Conservation (phyloP, 1,140 invertebrate species). For the Temnothorax curvispinosus region DNA sequence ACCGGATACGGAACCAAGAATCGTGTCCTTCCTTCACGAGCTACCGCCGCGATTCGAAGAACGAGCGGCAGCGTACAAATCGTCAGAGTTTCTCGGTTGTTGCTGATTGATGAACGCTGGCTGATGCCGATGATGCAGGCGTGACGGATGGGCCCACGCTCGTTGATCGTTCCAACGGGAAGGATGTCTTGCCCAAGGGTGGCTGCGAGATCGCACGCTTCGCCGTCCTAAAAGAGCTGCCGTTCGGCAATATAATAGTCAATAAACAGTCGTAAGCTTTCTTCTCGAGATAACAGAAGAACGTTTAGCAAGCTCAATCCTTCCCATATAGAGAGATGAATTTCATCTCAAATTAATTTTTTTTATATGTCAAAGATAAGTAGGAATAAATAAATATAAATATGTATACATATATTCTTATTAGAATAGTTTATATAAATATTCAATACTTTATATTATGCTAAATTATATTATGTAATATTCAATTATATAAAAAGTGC, state of each 20-base stretch:
- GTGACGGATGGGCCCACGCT: constrained; percentile 78
- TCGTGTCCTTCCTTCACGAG: constrained; percentile 31
- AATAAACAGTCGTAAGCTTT: not conserved
- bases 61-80: constrained; percentile 83
- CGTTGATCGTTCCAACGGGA: constrained; percentile 80
- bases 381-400: not conserved
- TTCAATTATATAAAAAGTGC: not conserved
- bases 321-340: not conserved
- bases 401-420: not conserved
- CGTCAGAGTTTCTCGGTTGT: constrained; percentile 84
- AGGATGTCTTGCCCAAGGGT: constrained; percentile 62
- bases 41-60: constrained; percentile 82
- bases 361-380: not conserved
- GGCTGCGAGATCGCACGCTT: constrained; percentile 83
- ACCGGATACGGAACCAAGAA: constrained; percentile 26
- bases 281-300: not conserved
- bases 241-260: not conserved
- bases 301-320: not conserved
- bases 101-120: constrained; percentile 71
- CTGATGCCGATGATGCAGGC: constrained; percentile 67
- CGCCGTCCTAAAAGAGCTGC: constrained; percentile 82
- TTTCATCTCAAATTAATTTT: not conserved
- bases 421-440: not conserved
- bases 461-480: not conserved
- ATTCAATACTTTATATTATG: not conserved